Base-by-base conservation (phyloP, 2,113 vertebrate genomes). In the Passer domesticus region DNA sequence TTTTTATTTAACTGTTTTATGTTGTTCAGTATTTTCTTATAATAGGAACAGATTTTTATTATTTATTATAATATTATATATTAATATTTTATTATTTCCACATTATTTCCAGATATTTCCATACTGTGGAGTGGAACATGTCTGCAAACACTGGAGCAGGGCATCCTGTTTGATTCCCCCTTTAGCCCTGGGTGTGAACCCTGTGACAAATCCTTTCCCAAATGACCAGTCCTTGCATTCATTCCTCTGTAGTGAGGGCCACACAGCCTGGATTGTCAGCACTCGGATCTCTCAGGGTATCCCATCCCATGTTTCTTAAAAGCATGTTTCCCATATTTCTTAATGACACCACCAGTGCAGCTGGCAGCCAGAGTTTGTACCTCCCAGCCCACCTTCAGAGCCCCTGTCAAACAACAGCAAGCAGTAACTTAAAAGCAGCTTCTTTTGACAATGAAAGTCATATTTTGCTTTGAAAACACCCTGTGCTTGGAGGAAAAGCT, bases 381-480 rank as follows among this genome's bases (percentile, higher is more conserved):
- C 43, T 83, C 53, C 88, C 55, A 59, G 55, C 33, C 43, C 30
- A 43, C 39, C 60, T 81, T 74, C 68, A 52, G 39, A 89, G 83
- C 80, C 73, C 75, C 69, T 5, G 31, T 68, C 80, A 87, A 91
- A 25, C n/a, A 70, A 44, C 60, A 76, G 62, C 0, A 2, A 93
- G 87, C 62, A 60, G 25, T 41, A 37, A 68, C 77, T 89, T 68
- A 81, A 63, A 90, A 92, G 39, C 44, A 75, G 68, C 44, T 94
- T 64, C 52, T 84, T 31, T 30, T 84, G 87, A 73, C 87, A 93
- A 53, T 37, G 44, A 72, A 94, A 96, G 73, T 79, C 30, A 33
- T 20, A 44, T 68, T 91, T 87, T 44, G 31, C 46, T 94, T 93
- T 92, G 69, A 92, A 93, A 94, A 83, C 22, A 81, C 33, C 25